These are phyloP conservation scores for Scortum barcoo DNA, from an alignment of 2,113 vertebrate genomes.

Conservation along the genomic window DNA sequence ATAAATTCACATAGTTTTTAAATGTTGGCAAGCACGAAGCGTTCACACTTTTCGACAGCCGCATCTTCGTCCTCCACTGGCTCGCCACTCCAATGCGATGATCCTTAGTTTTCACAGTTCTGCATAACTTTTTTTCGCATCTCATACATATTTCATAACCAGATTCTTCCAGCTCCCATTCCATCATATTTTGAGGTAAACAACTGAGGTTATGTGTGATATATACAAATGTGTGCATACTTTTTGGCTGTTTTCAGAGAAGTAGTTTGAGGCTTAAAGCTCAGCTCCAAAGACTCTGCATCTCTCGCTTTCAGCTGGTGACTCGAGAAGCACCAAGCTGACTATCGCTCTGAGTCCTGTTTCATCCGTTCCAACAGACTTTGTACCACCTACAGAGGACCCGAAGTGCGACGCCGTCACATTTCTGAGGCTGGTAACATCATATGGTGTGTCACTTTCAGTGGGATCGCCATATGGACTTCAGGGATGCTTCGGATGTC, in stretches of 20 bases:
- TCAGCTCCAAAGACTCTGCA: conserved; percentile 15
- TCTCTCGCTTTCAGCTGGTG: too few species aligned
- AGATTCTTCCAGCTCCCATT: conserved; percentile 4
- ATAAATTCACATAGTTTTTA: background rate
- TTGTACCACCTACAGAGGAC: conserved; percentile 62
- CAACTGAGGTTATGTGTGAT: conserved; percentile 31
- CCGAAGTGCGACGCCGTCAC: conserved; percentile 20
- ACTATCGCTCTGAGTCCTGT: background rate
- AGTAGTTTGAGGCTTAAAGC: conserved; percentile 8
- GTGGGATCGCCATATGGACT: conserved; percentile 58
- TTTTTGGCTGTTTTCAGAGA: conserved; percentile 8
- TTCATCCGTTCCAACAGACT: conserved; percentile 38
- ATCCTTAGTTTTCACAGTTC: conserved; percentile 20
- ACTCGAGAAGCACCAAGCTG: background rate
- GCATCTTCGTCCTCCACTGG: background rate
- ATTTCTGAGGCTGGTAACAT: conserved; percentile 30
- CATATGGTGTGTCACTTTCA: conserved; percentile 36
- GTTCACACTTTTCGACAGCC: conserved; percentile 4
- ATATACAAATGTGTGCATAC: background rate
- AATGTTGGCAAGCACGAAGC: conserved; percentile 19
- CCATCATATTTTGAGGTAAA: conserved; percentile 10
- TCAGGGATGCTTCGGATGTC: conserved; percentile 13
- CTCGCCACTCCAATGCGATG: conserved; percentile 9
- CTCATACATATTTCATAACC: conserved; percentile 60
- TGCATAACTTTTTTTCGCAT: background rate